Evolutionary conservation across 2,888 invertebrate species (phyloP).

Genomic region (Netelia melanura): DNA sequence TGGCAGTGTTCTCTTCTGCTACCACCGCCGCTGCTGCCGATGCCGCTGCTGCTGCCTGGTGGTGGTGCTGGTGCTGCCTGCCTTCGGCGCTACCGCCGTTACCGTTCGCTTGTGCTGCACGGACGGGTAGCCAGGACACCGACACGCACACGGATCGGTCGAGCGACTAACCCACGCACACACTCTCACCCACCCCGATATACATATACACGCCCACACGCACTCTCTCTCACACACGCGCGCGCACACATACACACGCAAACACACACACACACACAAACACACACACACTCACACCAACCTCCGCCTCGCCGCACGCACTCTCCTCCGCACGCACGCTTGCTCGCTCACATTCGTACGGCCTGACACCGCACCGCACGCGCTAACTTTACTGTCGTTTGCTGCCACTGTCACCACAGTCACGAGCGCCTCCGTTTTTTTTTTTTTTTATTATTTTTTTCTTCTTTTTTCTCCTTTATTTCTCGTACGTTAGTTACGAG

Average conservation of each 20-base stretch:
- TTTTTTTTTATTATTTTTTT: not conserved
- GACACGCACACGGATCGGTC: conserved; percentile 38
- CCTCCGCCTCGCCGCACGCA: conserved; percentile 69
- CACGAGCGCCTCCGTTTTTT: conserved; percentile 24
- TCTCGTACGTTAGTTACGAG: not conserved
- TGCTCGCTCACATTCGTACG: conserved; percentile 68
- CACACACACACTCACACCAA: conserved; percentile 70
- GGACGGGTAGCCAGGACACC: conserved; percentile 64
- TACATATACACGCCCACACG: conserved; percentile 53
- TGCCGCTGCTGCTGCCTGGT: conserved; percentile 11
- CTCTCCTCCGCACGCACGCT: conserved; percentile 66
- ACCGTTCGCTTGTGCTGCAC: conserved; percentile 32
- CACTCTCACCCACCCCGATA: conserved; percentile 41
- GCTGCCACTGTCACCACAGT: conserved; percentile 63
- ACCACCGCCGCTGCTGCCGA: conserved; percentile 47
- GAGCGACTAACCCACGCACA: conserved; percentile 53
- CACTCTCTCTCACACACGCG: conserved; percentile 35
- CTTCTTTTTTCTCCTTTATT: not conserved
- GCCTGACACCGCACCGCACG: conserved; percentile 67
- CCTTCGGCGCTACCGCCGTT: conserved; percentile 55
- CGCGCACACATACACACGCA: conserved; percentile 19
- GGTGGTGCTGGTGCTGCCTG: conserved; percentile 38
- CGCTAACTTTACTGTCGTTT: conserved; percentile 63
- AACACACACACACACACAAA: conserved; percentile 56
- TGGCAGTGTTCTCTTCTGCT: conserved; percentile 54